These are phyloP conservation scores for Melinopterus prodromus DNA, from an alignment of 2,888 invertebrate genomes.

Conservation along the genomic window DNA sequence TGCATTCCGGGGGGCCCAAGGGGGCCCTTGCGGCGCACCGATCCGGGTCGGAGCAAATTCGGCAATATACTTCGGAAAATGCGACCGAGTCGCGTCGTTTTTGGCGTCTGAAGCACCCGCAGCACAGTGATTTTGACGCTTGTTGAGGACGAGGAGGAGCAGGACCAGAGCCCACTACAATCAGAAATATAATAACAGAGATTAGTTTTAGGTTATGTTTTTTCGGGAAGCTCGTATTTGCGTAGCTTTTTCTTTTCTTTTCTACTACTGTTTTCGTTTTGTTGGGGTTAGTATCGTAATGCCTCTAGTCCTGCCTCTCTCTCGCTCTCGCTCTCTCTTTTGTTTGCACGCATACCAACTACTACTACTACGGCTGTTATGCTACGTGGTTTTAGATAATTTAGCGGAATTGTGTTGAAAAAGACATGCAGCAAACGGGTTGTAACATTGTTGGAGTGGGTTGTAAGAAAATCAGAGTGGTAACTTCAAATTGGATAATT, in stretches of 20 bases:
- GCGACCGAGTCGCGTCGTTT: slow-evolving; percentile 56
- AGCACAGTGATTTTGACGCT: slow-evolving; percentile 57
- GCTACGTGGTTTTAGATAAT: neutral
- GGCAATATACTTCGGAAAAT: slow-evolving; percentile 68
- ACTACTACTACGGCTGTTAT: neutral
- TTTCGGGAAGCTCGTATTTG: slow-evolving; percentile 4
- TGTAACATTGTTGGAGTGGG: neutral
- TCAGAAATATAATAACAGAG: slow-evolving; percentile 51
- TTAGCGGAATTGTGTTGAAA: slow-evolving; percentile 14
- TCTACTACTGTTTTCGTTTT: slow-evolving; percentile 29
- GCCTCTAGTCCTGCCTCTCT: slow-evolving; percentile 51
- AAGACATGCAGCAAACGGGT: neutral
- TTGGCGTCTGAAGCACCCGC: slow-evolving; percentile 59
- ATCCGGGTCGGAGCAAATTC: slow-evolving; percentile 54
- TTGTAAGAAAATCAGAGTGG: neutral
- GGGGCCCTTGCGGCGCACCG: slow-evolving; percentile 57
- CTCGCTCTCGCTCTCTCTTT: slow-evolving; percentile 37
- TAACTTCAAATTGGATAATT: neutral
- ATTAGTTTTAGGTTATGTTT: slow-evolving; percentile 24
- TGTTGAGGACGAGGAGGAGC: slow-evolving; percentile 49
- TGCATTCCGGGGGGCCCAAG: slow-evolving; percentile 56
- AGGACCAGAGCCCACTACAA: slow-evolving; percentile 61
- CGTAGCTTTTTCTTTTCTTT: slow-evolving; percentile 7
- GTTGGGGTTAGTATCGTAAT: slow-evolving; percentile 22
- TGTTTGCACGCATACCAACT: neutral